These are phyloP conservation scores for Pollenia amentaria DNA, from an alignment of 2,888 invertebrate genomes.

Conservation along the genomic window DNA sequence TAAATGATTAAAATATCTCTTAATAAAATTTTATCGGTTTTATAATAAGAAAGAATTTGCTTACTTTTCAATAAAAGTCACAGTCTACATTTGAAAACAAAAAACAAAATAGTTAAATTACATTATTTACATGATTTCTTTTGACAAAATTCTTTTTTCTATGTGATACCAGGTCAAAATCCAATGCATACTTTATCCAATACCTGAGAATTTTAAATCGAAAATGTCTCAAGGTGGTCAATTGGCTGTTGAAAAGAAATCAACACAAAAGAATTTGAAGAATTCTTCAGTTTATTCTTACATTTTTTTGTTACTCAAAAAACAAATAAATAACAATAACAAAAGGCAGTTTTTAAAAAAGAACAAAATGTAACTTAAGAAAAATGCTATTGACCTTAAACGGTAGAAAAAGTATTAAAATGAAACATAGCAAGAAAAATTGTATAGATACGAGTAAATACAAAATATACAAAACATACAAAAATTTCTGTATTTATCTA, in stretches of 20 bases:
- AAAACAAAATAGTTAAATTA: neutral
- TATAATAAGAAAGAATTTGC: neutral
- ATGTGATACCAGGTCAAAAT: slow-evolving; percentile 12
- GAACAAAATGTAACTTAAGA: neutral
- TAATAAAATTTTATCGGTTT: neutral
- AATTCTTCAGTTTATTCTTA: neutral
- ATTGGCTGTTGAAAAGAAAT: neutral
- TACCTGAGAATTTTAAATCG: slow-evolving; percentile 8
- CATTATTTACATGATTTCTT: neutral
- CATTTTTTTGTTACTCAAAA: neutral
- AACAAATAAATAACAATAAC: slow-evolving; percentile 10
- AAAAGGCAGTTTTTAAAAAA: neutral
- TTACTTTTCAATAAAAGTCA: neutral
- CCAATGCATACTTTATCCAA: neutral
- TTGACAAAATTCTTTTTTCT: neutral
- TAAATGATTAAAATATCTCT: neutral
- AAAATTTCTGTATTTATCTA: too few relatives aligned
- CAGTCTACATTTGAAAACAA: neutral
- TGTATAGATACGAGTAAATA: neutral
- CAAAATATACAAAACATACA: too few relatives aligned
- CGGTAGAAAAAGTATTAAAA: neutral
- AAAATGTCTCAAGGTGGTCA: neutral
- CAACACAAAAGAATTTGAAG: slow-evolving; percentile 15
- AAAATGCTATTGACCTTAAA: slow-evolving; percentile 38
- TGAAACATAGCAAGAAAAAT: neutral